Conservation (phyloP, 2,888 invertebrate species). For the Torymus auratus region DNA sequence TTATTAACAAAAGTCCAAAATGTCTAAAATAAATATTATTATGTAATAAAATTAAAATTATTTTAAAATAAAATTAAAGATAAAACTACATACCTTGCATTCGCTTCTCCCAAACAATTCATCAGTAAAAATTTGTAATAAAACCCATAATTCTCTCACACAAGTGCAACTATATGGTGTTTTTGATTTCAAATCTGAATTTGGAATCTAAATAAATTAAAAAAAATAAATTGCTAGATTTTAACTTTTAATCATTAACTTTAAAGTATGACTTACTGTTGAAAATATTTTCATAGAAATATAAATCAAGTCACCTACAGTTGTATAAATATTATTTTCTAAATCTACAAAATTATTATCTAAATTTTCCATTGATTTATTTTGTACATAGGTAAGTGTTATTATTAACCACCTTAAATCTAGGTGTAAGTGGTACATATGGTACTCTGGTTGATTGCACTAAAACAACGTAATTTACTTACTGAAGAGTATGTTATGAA, state of each 20-base stretch:
- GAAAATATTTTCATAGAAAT: constrained; percentile 73
- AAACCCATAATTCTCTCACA: constrained; percentile 80
- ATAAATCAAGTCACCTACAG: constrained; percentile 73
- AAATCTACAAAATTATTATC: constrained; percentile 65
- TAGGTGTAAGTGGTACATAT: constrained; percentile 77
- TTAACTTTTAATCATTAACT: background rate
- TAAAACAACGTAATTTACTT: constrained; percentile 64
- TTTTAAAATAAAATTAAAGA: constrained; percentile 2
- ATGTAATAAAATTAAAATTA: constrained; percentile 1
- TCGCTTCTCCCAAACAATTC: constrained; percentile 67
- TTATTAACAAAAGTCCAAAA: constrained; percentile 78
- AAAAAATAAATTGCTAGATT: constrained; percentile 8
- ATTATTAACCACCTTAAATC: constrained; percentile 78
- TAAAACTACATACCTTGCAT: constrained; percentile 63
- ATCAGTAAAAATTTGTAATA: constrained; percentile 77
- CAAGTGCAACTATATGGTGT: constrained; percentile 80
- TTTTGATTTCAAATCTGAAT: constrained; percentile 75
- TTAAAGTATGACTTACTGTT: constrained; percentile 67
- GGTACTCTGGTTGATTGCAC: constrained; percentile 77
- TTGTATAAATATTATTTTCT: constrained; percentile 64
- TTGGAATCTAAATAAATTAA: constrained; percentile 70
- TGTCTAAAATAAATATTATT: constrained; percentile 61
- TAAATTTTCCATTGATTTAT: constrained; percentile 61
- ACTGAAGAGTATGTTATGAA: constrained; percentile 41
- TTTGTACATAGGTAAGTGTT: constrained; percentile 67